Evolutionary conservation across 2,113 vertebrate genomes (phyloP), one percentile per base, ranked within the genome.

Genomic region (Cephalopterus ornatus): DNA sequence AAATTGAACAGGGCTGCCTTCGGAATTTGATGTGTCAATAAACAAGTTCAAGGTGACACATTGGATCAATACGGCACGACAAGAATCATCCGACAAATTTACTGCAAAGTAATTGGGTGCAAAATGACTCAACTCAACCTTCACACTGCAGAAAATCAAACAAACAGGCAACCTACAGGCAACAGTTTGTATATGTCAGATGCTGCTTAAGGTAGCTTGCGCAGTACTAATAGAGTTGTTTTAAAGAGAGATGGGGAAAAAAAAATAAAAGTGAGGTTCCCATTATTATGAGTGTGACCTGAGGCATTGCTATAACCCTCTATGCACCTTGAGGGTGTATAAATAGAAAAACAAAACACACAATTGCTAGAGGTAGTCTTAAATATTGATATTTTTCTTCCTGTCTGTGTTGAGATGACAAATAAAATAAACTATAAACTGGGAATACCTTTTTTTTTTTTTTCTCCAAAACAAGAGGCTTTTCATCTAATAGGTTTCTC

Each of bases 11-110:
- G 98, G 97, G 94, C 98, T 98, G 98, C 98, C 98, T 98, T 97
- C 46, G 95, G 98, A 98, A 98, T 98, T 99, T 99, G 98, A 99
- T 99, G 99, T 99, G 99, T 99, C 99, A 99, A 99, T 99, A 99
- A 99, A 98, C 98, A 99, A 99, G 99, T 99, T 99, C 99, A 99
- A 99, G 99, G 99, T 99, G 99, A 99, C 99, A 98, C 96, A 96
- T 97, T 89, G 98, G 99, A 99, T 99, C 99, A 98, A 99, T 99
- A 99, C 98, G 2, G 95, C 98, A 97, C 98, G 99, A 99, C 99
- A 99, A 99, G 98, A 99, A 98, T 98, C 99, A 99, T 99, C 99
- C 98, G 98, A 98, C 99, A 99, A 98, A 99, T 99, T 99, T 99
- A 99, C 99, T 98, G 98, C 99, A 98, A 98, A 98, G 98, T 99